These are phyloP conservation scores for Megalonaias nervosa DNA, from an alignment of 1,140 invertebrate species.

Conservation along the genomic window DNA sequence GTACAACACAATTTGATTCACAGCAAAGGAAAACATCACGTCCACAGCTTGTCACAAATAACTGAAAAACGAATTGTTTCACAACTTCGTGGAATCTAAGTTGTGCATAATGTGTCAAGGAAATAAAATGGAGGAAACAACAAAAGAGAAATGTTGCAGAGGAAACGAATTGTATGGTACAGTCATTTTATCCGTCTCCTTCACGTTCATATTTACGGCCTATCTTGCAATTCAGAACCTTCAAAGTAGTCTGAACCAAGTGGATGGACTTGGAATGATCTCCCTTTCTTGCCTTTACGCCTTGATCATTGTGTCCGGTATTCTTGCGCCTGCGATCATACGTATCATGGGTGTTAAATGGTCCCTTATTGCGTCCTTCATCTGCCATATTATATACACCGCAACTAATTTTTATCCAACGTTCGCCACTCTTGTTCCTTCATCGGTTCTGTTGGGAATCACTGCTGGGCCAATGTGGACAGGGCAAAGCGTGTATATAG, in stretches of 20 bases:
- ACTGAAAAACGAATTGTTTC: too few species aligned
- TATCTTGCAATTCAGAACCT: constrained; percentile 61
- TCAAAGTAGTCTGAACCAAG: constrained; percentile 63
- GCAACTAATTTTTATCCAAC: constrained; percentile 70
- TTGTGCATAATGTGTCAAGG: too few species aligned
- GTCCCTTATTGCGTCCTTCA: constrained; percentile 36
- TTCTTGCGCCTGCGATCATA: constrained; percentile 52
- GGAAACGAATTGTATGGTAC: too few species aligned
- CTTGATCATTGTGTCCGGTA: constrained; percentile 39
- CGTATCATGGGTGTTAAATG: constrained; percentile 48
- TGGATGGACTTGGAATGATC: constrained; percentile 42
- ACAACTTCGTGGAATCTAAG: too few species aligned
- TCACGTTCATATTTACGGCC: constrained; percentile 54
- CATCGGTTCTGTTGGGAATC: constrained; percentile 49
- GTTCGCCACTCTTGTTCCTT: constrained; percentile 53
- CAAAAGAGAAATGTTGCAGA: too few species aligned
- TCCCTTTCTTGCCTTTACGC: constrained; percentile 48
- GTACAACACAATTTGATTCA: too few species aligned
- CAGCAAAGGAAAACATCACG: too few species aligned
- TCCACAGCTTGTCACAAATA: too few species aligned
- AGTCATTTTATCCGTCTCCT: constrained; percentile 40
- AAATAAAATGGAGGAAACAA: too few species aligned
- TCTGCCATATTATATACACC: constrained; percentile 51
- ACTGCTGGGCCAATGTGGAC: constrained; percentile 56
- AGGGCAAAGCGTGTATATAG: constrained; percentile 45